Conservation (phyloP, 2,797 vertebrate genomes). For the Strix occidentalis region DNA sequence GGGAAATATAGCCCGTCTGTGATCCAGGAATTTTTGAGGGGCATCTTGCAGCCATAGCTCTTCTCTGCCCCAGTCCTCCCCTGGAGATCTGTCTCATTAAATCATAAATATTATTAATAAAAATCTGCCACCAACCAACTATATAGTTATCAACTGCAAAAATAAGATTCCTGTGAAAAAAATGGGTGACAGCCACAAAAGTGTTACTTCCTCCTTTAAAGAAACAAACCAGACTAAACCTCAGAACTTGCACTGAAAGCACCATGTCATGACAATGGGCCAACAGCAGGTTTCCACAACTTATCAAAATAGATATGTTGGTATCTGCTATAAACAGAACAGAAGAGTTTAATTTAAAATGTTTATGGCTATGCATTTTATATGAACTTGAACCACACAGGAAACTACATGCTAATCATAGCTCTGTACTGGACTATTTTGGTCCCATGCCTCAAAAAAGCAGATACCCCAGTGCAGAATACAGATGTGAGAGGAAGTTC, state of each 20-base stretch:
- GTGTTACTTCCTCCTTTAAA: not conserved
- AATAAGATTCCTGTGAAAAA: not conserved
- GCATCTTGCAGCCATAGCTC: not conserved
- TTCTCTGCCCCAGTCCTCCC: not conserved
- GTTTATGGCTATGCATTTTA: not conserved
- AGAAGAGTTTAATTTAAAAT: not conserved
- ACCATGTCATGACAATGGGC: not conserved
- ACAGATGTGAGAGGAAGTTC: not conserved
- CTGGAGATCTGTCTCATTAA: not conserved
- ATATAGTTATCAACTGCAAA: not conserved
- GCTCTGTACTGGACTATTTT: rapidly evolving
- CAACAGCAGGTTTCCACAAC: not conserved
- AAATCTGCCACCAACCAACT: not conserved
- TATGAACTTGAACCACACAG: not conserved
- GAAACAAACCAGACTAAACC: not conserved
- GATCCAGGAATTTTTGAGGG: not conserved
- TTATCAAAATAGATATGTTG: not conserved
- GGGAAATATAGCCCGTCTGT: not conserved
- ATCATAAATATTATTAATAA: not conserved
- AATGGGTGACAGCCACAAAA: not conserved
- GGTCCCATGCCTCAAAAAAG: not conserved
- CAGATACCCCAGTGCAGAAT: not conserved
- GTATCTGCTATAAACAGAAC: not conserved
- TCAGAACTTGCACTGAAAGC: not conserved
- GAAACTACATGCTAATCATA: not conserved